These are phyloP conservation scores for Plectropomus leopardus DNA, from an alignment of 2,113 vertebrate genomes.

Conservation along the genomic window DNA sequence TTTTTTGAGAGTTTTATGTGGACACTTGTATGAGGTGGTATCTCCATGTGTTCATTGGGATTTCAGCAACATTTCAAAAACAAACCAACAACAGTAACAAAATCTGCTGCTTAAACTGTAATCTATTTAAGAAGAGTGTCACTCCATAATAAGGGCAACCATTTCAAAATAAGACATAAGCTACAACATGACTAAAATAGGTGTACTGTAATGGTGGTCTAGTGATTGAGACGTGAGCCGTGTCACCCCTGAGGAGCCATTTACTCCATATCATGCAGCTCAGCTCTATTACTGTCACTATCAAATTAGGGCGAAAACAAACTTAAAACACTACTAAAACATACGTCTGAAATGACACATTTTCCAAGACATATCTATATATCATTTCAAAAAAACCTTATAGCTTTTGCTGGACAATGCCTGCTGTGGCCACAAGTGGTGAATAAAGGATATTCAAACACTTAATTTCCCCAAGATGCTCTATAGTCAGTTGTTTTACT, in stretches of 20 bases:
- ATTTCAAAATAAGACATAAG: not conserved
- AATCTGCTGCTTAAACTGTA: not conserved
- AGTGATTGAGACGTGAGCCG: not conserved
- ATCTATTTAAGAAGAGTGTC: not conserved
- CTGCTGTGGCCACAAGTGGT: not conserved
- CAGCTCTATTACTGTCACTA: not conserved
- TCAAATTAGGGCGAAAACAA: not conserved
- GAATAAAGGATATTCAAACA: not conserved
- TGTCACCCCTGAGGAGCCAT: not conserved
- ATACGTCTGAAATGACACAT: not conserved
- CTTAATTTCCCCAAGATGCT: not conserved
- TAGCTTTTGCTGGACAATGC: not conserved
- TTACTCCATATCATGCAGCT: not conserved
- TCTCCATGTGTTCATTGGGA: not conserved
- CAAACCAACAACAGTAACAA: not conserved
- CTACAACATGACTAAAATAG: not conserved
- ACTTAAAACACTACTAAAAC: not conserved
- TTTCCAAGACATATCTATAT: not conserved
- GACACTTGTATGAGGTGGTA: not conserved
- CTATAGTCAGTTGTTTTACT: too few relatives aligned
- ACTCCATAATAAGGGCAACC: not conserved
- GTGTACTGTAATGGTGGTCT: not conserved
- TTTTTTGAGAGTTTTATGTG: conserved; percentile 11
- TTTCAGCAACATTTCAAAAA: conserved; percentile 11
- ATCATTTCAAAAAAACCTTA: not conserved